These are phyloP conservation scores for Agrochola macilenta DNA, from an alignment of 2,888 invertebrate species.

Conservation along the genomic window DNA sequence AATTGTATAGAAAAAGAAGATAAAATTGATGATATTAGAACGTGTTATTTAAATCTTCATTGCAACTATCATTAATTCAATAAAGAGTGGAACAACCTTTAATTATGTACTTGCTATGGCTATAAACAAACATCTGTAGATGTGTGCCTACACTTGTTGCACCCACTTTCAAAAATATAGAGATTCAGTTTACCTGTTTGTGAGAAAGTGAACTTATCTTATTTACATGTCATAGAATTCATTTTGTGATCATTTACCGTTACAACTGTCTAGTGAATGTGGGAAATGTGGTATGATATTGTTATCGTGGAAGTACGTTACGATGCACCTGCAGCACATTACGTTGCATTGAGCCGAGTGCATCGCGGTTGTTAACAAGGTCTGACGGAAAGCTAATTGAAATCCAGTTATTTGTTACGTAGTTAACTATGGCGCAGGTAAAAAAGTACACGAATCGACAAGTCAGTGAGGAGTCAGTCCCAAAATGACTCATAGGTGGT, in stretches of 20 bases:
- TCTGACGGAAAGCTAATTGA: conserved; percentile 74
- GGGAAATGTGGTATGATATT: conserved; percentile 81
- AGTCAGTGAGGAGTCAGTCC: conserved; percentile 77
- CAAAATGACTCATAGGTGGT: conserved; percentile 88
- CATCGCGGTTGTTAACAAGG: conserved; percentile 77
- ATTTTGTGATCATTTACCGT: conserved; percentile 84
- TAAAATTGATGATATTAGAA: not conserved
- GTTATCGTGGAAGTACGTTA: conserved; percentile 80
- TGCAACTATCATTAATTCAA: conserved; percentile 66
- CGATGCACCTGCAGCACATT: conserved; percentile 87
- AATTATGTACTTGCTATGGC: conserved; percentile 61
- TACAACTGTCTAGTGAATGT: conserved; percentile 78
- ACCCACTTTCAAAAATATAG: conserved; percentile 85
- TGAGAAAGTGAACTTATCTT: conserved; percentile 84
- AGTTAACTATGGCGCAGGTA: conserved; percentile 77
- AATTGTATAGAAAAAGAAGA: conserved; percentile 14
- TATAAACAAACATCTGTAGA: conserved; percentile 81
- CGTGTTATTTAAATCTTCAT: conserved; percentile 33
- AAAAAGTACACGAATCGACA: conserved; percentile 76
- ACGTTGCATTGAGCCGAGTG: conserved; percentile 76
- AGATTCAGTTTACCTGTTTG: conserved; percentile 79
- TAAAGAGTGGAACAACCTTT: conserved; percentile 71
- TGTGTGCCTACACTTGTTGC: conserved; percentile 81
- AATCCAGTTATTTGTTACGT: conserved; percentile 80
- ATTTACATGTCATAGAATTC: conserved; percentile 76